These are phyloP conservation scores for Rhimphoctona megacephalus DNA, from an alignment of 2,888 invertebrate genomes.

Conservation along the genomic window DNA sequence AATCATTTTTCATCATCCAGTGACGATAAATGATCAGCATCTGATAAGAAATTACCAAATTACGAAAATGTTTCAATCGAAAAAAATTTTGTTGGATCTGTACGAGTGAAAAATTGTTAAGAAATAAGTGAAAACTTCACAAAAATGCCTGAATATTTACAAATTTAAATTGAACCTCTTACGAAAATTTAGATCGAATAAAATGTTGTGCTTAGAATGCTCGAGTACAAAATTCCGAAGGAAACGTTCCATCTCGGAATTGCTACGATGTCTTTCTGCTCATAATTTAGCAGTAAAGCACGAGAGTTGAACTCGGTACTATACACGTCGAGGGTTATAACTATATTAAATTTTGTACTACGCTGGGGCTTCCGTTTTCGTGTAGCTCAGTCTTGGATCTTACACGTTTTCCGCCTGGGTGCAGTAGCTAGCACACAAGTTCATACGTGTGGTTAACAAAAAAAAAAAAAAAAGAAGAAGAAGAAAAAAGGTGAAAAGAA, in stretches of 20 bases:
- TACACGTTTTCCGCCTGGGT: slow-evolving; percentile 24
- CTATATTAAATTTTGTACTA: slow-evolving; percentile 3
- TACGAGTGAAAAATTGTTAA: background rate
- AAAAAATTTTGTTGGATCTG: background rate
- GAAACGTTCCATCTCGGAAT: background rate
- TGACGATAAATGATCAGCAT: background rate
- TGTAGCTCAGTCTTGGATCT: slow-evolving; percentile 38
- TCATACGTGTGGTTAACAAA: background rate
- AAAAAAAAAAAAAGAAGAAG: background rate
- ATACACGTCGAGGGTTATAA: background rate
- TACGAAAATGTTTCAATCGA: background rate
- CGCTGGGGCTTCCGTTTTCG: slow-evolving; percentile 54
- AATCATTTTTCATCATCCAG: background rate
- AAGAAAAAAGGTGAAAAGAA: background rate
- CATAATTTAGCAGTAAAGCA: background rate
- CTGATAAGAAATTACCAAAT: background rate
- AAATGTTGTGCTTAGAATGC: background rate
- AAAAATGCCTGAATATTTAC: background rate
- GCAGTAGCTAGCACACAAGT: background rate
- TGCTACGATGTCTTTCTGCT: background rate
- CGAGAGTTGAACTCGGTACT: background rate
- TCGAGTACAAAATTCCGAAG: background rate
- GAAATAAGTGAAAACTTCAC: background rate
- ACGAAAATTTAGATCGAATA: background rate
- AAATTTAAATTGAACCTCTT: background rate